phyloP scores from a whole-genome alignment of 2,113 vertebrate species.

The Peromyscus polionotus region DNA sequence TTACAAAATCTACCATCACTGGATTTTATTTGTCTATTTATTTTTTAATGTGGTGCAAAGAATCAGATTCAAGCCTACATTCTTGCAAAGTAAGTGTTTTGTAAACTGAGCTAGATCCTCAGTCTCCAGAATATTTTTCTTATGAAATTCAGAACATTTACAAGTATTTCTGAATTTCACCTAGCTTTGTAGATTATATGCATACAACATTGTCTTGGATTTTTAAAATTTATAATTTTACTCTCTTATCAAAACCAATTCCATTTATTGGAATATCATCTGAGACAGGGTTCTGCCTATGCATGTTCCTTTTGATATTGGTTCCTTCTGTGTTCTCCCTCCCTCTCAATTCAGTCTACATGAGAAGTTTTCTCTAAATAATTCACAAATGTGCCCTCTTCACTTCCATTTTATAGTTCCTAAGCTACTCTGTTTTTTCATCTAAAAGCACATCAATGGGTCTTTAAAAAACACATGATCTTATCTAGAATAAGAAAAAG shows the following conservation, averaged over 20 bases:
- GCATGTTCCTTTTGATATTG: neutral
- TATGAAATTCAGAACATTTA: neutral
- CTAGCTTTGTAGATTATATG: neutral
- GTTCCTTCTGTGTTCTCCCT: neutral
- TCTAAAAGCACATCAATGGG: neutral
- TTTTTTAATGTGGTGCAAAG: neutral
- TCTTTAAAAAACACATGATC: rapidly evolving
- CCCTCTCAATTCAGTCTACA: neutral
- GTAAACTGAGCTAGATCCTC: neutral
- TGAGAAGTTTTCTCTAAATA: neutral
- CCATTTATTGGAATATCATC: neutral
- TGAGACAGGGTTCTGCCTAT: neutral
- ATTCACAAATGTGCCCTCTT: neutral
- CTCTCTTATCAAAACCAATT: neutral
- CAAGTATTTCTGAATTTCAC: neutral
- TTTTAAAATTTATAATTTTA: neutral
- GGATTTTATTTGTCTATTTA: neutral
- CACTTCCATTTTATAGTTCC: neutral
- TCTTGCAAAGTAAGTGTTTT: neutral
- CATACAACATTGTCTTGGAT: neutral
- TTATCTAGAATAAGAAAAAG: neutral
- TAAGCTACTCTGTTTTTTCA: neutral
- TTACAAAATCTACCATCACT: neutral
- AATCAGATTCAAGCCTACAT: neutral
- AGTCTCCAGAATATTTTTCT: neutral